Conservation (phyloP, 2,888 invertebrate species). For the Zaprionus bogoriensis region DNA sequence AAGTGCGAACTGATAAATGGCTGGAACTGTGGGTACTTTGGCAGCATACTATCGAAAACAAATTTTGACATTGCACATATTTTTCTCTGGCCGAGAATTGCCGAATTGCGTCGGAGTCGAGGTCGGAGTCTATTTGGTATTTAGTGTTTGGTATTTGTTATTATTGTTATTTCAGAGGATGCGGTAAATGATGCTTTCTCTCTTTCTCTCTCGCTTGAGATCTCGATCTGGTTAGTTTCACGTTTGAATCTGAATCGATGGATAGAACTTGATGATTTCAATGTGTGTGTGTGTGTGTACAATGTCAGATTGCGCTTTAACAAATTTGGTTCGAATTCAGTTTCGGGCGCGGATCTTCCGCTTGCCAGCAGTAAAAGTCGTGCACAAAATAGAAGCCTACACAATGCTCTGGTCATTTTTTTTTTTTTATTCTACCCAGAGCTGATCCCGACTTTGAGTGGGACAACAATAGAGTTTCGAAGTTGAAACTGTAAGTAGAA, state of each 20-base stretch:
- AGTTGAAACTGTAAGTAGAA: background rate
- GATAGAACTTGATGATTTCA: conserved; percentile 10
- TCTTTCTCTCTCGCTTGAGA: too few species aligned
- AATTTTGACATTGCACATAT: conserved; percentile 96
- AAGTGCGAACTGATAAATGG: conserved; percentile 84
- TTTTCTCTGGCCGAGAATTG: conserved; percentile 74
- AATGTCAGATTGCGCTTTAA: conserved; percentile 42
- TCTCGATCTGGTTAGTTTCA: conserved; percentile 18
- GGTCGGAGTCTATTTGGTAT: background rate
- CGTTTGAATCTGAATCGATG: conserved; percentile 25
- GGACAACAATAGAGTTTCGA: conserved; percentile 6
- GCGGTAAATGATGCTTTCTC: conserved; percentile 13
- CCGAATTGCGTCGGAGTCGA: conserved; percentile 46
- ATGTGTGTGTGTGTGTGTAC: conserved; percentile 24
- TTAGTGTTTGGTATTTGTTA: conserved; percentile 1
- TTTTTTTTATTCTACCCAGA: background rate
- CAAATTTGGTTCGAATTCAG: conserved; percentile 71
- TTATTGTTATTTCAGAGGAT: conserved; percentile 26
- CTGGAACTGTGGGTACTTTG: conserved; percentile 93
- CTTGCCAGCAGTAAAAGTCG: background rate
- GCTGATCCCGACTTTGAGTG: conserved; percentile 7
- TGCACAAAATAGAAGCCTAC: too few species aligned
- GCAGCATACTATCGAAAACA: conserved; percentile 98
- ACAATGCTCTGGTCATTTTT: too few species aligned
- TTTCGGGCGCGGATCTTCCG: background rate